Conservation (phyloP, 2,888 invertebrate genomes). For the Drosophila acutilabella region DNA sequence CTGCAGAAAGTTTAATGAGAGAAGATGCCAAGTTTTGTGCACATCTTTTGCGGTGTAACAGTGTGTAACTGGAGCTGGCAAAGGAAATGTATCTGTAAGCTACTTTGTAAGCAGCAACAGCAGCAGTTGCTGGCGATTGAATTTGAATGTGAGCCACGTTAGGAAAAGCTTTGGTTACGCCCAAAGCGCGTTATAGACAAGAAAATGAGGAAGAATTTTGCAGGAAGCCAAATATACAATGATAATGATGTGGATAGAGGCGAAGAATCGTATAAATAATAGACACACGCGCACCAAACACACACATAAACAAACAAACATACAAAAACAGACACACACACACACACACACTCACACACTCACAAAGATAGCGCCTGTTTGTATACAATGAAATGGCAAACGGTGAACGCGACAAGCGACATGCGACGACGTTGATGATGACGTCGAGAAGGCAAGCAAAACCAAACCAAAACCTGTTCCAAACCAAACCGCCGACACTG, state of each 20-base stretch:
- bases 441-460: conserved; percentile 40
- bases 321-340: conserved; percentile 1
- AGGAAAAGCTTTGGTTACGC: conserved; percentile 26
- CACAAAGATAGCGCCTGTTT: conserved; percentile 29
- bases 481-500: conserved; percentile 67
- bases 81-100: conserved; percentile 53
- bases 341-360: conserved; percentile 3
- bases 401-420: conserved; percentile 49
- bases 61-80: conserved; percentile 20
- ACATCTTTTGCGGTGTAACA: conserved; percentile 15
- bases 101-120: conserved; percentile 49
- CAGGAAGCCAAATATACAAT: conserved; percentile 28
- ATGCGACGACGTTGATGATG: conserved; percentile 47
- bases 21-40: conserved; percentile 12
- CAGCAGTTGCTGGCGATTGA: conserved; percentile 61
- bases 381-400: conserved; percentile 53
- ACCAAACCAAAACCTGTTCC: conserved; percentile 44
- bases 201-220: conserved; percentile 25
- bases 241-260: conserved; percentile 32
- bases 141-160: conserved; percentile 56
- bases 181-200: conserved; percentile 15
- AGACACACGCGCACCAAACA: conserved; percentile 25
- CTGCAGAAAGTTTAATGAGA: not conserved
- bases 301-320: conserved; percentile 13
- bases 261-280: conserved; percentile 44